phyloP scores from a whole-genome alignment of 2,888 invertebrate genomes.

The Tetragonula carbonaria region DNA sequence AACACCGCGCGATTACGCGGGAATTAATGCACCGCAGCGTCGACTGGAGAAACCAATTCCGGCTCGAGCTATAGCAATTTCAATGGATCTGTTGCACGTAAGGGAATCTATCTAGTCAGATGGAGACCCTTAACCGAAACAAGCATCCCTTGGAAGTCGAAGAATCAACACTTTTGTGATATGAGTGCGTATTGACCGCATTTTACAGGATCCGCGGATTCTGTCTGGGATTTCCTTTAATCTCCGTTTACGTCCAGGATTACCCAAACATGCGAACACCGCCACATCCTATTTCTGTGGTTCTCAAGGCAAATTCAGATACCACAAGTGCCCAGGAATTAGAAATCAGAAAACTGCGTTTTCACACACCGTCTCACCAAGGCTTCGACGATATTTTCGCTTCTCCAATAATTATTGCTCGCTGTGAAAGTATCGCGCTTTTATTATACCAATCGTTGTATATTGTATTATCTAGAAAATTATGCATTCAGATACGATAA shows the following conservation, averaged over 20 bases:
- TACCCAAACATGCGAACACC: slow-evolving; percentile 22
- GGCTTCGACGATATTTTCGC: background rate
- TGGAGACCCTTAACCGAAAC: no score
- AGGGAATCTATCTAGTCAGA: no score
- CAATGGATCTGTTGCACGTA: background rate
- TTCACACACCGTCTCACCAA: background rate
- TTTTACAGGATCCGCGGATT: slow-evolving; percentile 33
- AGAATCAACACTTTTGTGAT: slow-evolving; percentile 13
- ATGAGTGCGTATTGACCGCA: slow-evolving; percentile 15
- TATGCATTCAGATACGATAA: no score
- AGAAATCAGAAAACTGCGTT: background rate
- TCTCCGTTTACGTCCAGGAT: slow-evolving; percentile 52
- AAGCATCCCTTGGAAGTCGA: no score
- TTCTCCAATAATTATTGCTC: background rate
- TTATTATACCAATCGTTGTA: no score
- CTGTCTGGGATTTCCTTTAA: slow-evolving; percentile 43
- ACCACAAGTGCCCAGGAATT: background rate
- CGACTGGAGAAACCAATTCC: slow-evolving; percentile 4
- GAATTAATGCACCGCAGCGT: slow-evolving; percentile 12
- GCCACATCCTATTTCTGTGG: slow-evolving; percentile 8
- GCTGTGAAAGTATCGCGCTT: background rate
- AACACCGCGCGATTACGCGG: slow-evolving; percentile 12
- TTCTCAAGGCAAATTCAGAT: no score
- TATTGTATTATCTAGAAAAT: no score
- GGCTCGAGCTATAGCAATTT: slow-evolving; percentile 18